These are phyloP conservation scores for Kryptolebias ocellatus DNA, from an alignment of 2,797 vertebrate genomes.

Conservation along the genomic window DNA sequence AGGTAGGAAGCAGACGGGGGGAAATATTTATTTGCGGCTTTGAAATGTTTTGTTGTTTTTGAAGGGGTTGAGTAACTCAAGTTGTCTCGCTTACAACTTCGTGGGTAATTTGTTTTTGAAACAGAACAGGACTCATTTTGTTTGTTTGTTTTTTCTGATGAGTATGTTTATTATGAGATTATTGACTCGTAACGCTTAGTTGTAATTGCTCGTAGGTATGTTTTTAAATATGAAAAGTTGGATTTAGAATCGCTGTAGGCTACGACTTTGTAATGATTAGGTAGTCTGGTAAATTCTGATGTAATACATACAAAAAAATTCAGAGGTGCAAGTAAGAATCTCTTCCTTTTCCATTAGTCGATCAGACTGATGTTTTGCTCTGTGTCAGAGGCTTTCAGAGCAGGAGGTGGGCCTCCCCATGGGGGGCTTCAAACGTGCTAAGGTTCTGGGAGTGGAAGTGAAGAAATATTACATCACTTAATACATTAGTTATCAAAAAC, in stretches of 20 bases:
- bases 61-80: constrained; percentile 39
- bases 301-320: too few relatives aligned
- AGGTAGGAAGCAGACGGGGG: constrained; percentile 79
- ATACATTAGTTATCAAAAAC: neutral
- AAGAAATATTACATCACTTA: neutral
- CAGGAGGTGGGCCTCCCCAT: neutral
- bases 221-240: neutral
- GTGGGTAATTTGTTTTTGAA: neutral
- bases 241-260: neutral
- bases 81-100: constrained; percentile 27
- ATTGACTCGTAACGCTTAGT: constrained; percentile 5
- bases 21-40: constrained; percentile 3
- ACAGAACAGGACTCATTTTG: neutral
- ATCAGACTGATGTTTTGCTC: neutral
- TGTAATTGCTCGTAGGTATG: constrained; percentile 3
- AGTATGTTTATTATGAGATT: neutral
- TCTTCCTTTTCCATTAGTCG: neutral
- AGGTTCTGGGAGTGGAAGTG: neutral
- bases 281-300: too few relatives aligned
- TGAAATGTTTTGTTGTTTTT: neutral
- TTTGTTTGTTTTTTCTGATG: constrained; percentile 9
- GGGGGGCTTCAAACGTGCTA: neutral
- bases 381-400: neutral
- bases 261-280: neutral
- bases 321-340: neutral